Evolutionary conservation across 1,140 invertebrate genomes (phyloP), one percentile per base, ranked within the genome.

Genomic region (Drosophila bifasciata): DNA sequence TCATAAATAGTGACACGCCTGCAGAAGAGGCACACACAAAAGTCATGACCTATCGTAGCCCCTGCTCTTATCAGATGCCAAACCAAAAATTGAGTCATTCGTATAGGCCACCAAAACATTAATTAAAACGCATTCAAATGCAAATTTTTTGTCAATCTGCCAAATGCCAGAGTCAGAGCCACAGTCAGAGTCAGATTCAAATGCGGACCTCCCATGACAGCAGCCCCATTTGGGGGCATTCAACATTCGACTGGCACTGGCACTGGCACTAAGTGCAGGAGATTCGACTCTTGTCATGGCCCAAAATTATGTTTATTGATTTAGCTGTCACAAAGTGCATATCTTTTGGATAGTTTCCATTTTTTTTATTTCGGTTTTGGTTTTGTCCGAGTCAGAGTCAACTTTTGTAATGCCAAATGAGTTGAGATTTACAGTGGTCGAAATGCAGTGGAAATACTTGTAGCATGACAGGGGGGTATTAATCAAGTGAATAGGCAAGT

Each of bases 301-400:
- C 56, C 41, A 52, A 76, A 81, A 62, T 83, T 83, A 66, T 83
- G 79, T 57, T 75, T 83, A 83, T 84, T 84, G 79, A 83, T 84
- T 83, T 62, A 66, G 49, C 79, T 83, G 79, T 83, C 79, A 83
- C 61, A 75, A 84, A 74, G 68, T 83, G 79, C 79, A 83, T 83
- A 72, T 53, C 21, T 23, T 68, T 69, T 52, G 17, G 8, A 23
- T 40, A 53, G 17, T 51, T 39, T 51, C 36, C n/a, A 8, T 36
- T 39, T 68, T n/a, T n/a, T n/a, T n/a, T n/a, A n/a, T n/a, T n/a
- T n/a, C n/a, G n/a, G n/a, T n/a, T n/a, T 41, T 8, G 28, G 19
- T 45, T 44, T 48, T 67, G 48, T 36, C 21, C 28, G 46, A 68
- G 21, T 48, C 49, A 17, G 62, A 44, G 49, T 11, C 49, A 17